These are phyloP conservation scores for Cenopis cana DNA, from an alignment of 2,888 invertebrate genomes.

Conservation along the genomic window DNA sequence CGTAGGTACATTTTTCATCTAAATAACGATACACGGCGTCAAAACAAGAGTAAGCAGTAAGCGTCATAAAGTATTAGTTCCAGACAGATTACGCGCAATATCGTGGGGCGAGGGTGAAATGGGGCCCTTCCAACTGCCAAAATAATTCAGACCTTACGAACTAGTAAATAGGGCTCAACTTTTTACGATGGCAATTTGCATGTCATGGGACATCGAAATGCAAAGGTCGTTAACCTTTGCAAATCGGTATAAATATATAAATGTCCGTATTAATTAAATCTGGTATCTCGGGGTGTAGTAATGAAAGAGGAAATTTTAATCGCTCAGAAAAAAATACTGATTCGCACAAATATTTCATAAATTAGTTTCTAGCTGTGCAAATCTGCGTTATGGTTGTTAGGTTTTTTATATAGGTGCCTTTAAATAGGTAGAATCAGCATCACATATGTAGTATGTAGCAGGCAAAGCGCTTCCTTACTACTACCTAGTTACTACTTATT, in stretches of 20 bases:
- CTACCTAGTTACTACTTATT: too few relatives aligned
- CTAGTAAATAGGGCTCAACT: constrained; percentile 12
- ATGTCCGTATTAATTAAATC: constrained; percentile 34
- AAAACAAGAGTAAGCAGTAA: constrained; percentile 60
- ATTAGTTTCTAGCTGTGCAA: too few relatives aligned
- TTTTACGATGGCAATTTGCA: constrained; percentile 22
- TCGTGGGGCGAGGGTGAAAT: constrained; percentile 67
- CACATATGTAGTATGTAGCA: too few relatives aligned
- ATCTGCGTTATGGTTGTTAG: too few relatives aligned
- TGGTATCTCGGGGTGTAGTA: not conserved
- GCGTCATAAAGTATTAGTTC: constrained; percentile 72
- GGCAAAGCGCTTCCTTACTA: too few relatives aligned
- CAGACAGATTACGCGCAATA: constrained; percentile 68
- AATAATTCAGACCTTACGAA: constrained; percentile 45
- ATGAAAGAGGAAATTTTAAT: too few relatives aligned
- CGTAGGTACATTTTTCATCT: constrained; percentile 26
- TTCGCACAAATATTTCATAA: too few relatives aligned
- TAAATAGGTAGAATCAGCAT: too few relatives aligned
- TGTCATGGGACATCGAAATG: constrained; percentile 38
- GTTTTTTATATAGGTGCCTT: too few relatives aligned
- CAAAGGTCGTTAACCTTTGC: constrained; percentile 45
- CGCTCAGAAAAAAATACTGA: too few relatives aligned
- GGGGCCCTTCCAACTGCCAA: constrained; percentile 50
- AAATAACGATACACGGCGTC: constrained; percentile 45
- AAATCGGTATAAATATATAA: constrained; percentile 33